Evolutionary conservation across 92 coral and sea anemone species (phyloP).

Genomic region (Porites evermanni): DNA sequence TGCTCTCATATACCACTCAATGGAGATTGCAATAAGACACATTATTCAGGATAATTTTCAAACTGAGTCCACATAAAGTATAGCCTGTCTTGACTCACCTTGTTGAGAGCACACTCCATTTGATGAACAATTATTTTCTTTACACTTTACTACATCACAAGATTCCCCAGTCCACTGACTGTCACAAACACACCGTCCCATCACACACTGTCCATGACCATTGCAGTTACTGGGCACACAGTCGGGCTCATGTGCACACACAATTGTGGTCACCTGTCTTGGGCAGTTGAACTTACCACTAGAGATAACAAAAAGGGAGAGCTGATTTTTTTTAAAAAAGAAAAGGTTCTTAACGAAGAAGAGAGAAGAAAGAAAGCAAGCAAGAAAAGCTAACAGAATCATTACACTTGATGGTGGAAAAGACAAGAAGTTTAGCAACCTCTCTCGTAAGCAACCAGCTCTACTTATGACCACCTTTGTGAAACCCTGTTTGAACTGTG

Average conservation of each 20-base stretch:
- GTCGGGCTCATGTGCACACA: slow-evolving; percentile 91
- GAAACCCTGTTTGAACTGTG: too few relatives aligned
- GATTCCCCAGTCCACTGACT: slow-evolving; percentile 79
- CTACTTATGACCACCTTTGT: too few relatives aligned
- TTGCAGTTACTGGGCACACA: slow-evolving; percentile 82
- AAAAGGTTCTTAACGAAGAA: too few relatives aligned
- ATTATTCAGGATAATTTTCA: background rate
- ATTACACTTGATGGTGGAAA: too few relatives aligned
- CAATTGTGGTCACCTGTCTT: slow-evolving; percentile 89
- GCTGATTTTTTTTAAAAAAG: too few relatives aligned
- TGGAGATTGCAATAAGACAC: background rate
- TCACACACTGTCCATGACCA: slow-evolving; percentile 84
- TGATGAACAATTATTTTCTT: slow-evolving; percentile 65
- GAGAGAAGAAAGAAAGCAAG: too few relatives aligned
- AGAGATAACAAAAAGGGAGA: background rate
- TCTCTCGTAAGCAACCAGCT: too few relatives aligned
- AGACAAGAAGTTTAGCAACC: too few relatives aligned
- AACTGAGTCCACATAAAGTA: background rate
- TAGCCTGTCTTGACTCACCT: slow-evolving; percentile 54
- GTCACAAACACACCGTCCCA: slow-evolving; percentile 89
- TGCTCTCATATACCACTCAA: too few relatives aligned
- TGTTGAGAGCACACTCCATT: slow-evolving; percentile 76
- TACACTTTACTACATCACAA: slow-evolving; percentile 71
- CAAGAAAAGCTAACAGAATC: too few relatives aligned
- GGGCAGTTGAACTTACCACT: slow-evolving; percentile 86